Conservation (phyloP, 2,113 vertebrate genomes). For the Noturus placidus region DNA sequence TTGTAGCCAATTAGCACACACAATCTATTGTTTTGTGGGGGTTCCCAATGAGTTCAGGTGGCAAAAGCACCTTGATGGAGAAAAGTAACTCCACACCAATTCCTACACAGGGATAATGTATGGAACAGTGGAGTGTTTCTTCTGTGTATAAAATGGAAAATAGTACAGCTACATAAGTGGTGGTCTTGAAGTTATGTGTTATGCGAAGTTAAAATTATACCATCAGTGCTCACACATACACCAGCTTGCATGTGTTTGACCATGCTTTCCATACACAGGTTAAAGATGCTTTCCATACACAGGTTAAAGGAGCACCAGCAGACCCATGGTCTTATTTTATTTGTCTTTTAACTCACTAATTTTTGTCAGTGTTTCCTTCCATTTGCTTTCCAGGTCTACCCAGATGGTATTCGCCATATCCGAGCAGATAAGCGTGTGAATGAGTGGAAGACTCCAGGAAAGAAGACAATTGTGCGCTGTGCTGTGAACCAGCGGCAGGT, state of each 20-base stretch:
- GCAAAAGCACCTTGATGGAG: not conserved
- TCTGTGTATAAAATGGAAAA: not conserved
- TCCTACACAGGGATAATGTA: too few relatives aligned
- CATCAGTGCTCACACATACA: not conserved
- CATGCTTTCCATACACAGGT: not conserved
- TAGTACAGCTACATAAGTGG: not conserved
- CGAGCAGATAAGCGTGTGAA: conserved; percentile 97
- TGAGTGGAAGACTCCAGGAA: conserved; percentile 97
- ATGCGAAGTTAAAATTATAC: too few relatives aligned
- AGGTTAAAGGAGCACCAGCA: not conserved
- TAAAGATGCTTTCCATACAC: too few relatives aligned
- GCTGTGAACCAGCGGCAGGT: conserved; percentile 98
- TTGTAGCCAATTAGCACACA: not conserved
- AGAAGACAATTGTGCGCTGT: conserved; percentile 96
- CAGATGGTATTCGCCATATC: conserved; percentile 96
- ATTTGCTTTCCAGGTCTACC: conserved; percentile 82
- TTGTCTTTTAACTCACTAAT: not conserved
- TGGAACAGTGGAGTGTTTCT: not conserved
- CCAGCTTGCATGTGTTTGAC: not conserved
- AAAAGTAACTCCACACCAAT: not conserved
- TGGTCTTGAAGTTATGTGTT: not conserved
- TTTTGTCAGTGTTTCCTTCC: not conserved
- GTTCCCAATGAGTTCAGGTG: not conserved
- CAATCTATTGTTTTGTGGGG: not conserved
- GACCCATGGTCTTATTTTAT: not conserved